Conservation (phyloP, 2,888 invertebrate genomes). For the Lithodes maja region DNA sequence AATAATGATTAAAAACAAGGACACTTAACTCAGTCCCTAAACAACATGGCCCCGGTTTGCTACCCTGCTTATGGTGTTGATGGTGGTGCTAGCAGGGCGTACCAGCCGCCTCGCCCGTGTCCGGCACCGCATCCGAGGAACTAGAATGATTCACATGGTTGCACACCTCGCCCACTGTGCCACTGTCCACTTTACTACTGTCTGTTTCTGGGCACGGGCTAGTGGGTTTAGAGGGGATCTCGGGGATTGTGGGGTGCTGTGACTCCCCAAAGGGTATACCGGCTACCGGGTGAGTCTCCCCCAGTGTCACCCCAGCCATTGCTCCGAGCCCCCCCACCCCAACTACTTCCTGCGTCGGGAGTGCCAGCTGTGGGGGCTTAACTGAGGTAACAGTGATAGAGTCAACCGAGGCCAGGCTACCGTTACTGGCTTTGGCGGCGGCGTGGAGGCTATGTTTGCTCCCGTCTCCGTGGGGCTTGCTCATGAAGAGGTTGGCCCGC, state of each 20-base stretch:
- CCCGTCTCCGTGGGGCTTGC: slow-evolving; percentile 40
- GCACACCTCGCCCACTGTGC: slow-evolving; percentile 42
- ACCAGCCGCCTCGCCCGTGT: slow-evolving; percentile 42
- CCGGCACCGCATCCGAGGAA: slow-evolving; percentile 49
- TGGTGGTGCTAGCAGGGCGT: slow-evolving; percentile 55
- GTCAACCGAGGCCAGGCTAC: slow-evolving; percentile 4
- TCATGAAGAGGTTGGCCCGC: slow-evolving; percentile 57
- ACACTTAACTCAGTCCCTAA: too few species aligned
- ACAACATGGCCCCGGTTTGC: too few species aligned
- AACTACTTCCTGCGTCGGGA: slow-evolving; percentile 28
- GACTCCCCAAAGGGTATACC: slow-evolving; percentile 2
- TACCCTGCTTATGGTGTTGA: too few species aligned
- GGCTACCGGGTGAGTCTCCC: slow-evolving; percentile 13
- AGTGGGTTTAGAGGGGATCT: neutral
- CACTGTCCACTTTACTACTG: slow-evolving; percentile 30
- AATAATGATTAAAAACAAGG: too few species aligned
- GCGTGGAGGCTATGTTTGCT: slow-evolving; percentile 31
- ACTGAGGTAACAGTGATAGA: slow-evolving; percentile 22
- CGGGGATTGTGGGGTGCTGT: slow-evolving; percentile 7
- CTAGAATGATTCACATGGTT: slow-evolving; percentile 59
- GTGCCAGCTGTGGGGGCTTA: slow-evolving; percentile 34
- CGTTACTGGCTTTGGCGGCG: slow-evolving; percentile 23
- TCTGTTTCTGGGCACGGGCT: slow-evolving; percentile 16
- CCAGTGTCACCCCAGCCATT: neutral
- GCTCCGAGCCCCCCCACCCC: neutral